Conservation (phyloP, 1,140 invertebrate species). For the Drosophila littoralis region DNA sequence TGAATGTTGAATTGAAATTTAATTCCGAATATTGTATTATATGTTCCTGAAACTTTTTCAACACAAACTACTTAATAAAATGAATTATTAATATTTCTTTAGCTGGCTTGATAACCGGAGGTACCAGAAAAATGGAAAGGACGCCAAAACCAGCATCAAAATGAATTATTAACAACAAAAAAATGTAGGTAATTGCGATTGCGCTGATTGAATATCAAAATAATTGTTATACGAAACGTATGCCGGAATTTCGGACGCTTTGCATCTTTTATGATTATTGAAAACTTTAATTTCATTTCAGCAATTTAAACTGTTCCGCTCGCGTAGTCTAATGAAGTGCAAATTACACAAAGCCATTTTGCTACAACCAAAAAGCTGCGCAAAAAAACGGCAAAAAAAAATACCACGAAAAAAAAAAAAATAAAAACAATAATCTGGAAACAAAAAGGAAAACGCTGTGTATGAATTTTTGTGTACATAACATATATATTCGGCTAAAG, state of each 20-base stretch:
- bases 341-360: slow-evolving; percentile 78
- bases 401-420: neutral
- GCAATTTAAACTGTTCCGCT: slow-evolving; percentile 19
- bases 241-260: slow-evolving; percentile 1
- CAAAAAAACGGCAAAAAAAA: slow-evolving; percentile 60
- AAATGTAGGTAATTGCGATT: too few relatives aligned
- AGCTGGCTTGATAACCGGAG: too few relatives aligned
- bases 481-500: slow-evolving; percentile 21
- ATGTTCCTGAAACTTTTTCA: too few relatives aligned
- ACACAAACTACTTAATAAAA: too few relatives aligned
- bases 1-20: too few relatives aligned
- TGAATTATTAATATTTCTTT: too few relatives aligned
- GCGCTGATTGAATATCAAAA: too few relatives aligned
- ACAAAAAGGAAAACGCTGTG: neutral
- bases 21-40: too few relatives aligned
- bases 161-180: too few relatives aligned
- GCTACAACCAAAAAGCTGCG: slow-evolving; percentile 53
- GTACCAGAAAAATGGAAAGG: too few relatives aligned
- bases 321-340: slow-evolving; percentile 63
- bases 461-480: slow-evolving; percentile 19
- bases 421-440: slow-evolving; percentile 10
- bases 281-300: slow-evolving; percentile 33
- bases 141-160: too few relatives aligned
- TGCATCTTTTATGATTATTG: slow-evolving; percentile 6
- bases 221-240: neutral